Evolutionary conservation across 2,888 invertebrate species (phyloP), one percentile per base, ranked within the genome.

Genomic region (Caenorhabditis macrosperma): DNA sequence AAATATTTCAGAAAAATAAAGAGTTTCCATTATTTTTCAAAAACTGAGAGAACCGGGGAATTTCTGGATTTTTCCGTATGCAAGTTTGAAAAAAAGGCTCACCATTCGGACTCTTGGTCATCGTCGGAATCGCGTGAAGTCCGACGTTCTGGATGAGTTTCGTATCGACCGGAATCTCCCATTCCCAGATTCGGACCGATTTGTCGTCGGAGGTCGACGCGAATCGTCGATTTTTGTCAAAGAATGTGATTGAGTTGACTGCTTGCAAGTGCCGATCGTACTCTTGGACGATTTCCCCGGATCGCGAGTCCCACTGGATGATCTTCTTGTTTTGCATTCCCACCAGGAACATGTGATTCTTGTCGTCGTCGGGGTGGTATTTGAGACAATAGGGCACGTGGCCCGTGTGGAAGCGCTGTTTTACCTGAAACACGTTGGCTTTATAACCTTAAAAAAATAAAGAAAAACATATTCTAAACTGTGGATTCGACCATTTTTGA

Each of bases 321-420:
- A 99, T 99, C 93, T 99, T 99, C 92, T 99, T 99, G 91, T 99
- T 98, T 0, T 97, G 96, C 1, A 97, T 98, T 71, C 99, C 99
- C 12, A 87, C 85, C 0, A 99, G 96, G 92, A 99, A 98, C 26
- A 99, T 93, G 92, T 98, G 95, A 89, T 98, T 98, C 88, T 98
- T 98, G 90, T 96, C 96, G 59, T 94, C 94, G 89, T 99, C 98
- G 0, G 99, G 99, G 92, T 99, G 95, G 91, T 97, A 99, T 92
- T 97, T 97, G 52, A 95, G 95, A 91, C 98, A 99, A 92, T 97
- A 99, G 0, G 99, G 96, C 89, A 98, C 96, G 92, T 99, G 99
- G 68, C 96, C 93, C 59, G 96, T 97, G 20, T 96, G 96, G 92
- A 97, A 99, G 50, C 96, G 88, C 33, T 89, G 87, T 64, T 92